phyloP scores from a whole-genome alignment of 2,113 vertebrate species.

The Alectura lathami region DNA sequence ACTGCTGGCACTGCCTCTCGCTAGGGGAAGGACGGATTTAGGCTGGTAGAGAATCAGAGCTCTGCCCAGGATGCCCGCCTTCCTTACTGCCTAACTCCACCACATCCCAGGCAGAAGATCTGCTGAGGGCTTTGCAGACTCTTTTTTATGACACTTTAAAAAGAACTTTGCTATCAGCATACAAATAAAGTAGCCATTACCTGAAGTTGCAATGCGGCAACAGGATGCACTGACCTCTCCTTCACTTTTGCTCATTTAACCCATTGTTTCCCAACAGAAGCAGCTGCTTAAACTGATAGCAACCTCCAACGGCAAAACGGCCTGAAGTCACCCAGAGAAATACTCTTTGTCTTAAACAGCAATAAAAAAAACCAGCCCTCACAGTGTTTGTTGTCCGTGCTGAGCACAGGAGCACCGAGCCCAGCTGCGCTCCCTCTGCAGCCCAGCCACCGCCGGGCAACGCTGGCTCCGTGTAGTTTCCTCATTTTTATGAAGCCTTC shows the following conservation, averaged over 20 bases:
- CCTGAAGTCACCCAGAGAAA: neutral
- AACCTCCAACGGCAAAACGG: neutral
- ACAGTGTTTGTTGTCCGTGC: neutral
- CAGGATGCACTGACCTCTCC: rapidly evolving
- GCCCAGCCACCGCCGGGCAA: rapidly evolving
- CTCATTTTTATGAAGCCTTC: neutral
- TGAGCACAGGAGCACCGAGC: neutral
- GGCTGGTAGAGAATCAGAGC: neutral
- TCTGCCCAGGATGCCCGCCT: neutral
- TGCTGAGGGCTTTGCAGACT: neutral
- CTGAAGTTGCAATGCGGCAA: rapidly evolving
- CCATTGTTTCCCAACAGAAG: neutral
- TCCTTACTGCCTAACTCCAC: neutral
- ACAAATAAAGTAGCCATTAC: neutral
- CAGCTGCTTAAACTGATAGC: neutral
- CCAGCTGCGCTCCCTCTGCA: neutral
- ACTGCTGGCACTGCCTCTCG: too few relatives aligned
- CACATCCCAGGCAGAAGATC: neutral
- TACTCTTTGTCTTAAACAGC: neutral
- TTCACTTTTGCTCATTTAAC: neutral
- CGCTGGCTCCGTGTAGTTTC: too few relatives aligned
- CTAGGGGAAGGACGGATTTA: neutral
- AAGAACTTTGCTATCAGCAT: neutral
- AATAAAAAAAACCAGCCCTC: neutral
- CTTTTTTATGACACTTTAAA: neutral